These are phyloP conservation scores for Hippocampus abdominalis DNA, from an alignment of 2,113 vertebrate species.

Conservation along the genomic window DNA sequence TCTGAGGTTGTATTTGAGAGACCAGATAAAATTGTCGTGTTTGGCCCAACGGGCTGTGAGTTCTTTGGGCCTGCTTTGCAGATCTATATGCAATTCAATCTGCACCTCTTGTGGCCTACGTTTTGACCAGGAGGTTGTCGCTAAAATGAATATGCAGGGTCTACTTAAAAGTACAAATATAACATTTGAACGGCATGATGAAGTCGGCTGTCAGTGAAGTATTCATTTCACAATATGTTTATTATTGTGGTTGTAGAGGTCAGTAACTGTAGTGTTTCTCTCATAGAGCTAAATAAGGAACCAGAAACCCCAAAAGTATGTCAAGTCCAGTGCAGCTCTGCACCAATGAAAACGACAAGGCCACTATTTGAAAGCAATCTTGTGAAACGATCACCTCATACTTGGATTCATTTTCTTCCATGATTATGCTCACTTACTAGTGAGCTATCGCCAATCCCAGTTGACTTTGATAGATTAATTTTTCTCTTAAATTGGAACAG, in stretches of 20 bases:
- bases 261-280: neutral
- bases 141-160: neutral
- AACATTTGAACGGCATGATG: neutral
- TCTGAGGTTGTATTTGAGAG: neutral
- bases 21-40: neutral
- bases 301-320: neutral
- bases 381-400: neutral
- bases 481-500: neutral
- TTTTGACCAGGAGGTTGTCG: neutral
- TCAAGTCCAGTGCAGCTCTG: neutral
- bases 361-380: neutral
- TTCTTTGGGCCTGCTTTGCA: no score
- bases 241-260: neutral
- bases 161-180: neutral
- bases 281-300: neutral
- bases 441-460: no score
- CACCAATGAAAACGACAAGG: neutral
- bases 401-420: no score
- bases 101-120: conserved; percentile 9
- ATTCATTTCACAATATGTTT: neutral
- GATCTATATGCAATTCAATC: neutral
- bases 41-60: neutral
- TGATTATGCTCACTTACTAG: no score
- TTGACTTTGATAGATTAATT: neutral
- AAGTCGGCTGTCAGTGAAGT: neutral